Base-by-base conservation (phyloP, 2,797 vertebrate species). In the Phyllotis vaccarum region DNA sequence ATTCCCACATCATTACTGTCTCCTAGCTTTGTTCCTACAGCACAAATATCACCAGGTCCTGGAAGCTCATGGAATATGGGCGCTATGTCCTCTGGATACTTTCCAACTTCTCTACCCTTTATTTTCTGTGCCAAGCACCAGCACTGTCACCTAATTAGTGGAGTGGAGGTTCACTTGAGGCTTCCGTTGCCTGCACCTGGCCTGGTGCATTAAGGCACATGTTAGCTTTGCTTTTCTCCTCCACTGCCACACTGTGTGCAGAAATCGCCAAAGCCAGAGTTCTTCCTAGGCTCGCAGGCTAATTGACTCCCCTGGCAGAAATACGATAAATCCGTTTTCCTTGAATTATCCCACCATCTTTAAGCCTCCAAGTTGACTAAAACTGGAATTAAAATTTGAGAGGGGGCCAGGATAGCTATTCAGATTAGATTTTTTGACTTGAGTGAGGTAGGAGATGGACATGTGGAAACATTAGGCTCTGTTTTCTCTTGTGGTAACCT, bases 351-450 rank as follows among this genome's bases (percentile, higher is more conserved):
- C 72, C 90, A 95, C 64, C 85, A 34, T 27, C 49, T 91, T 91
- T 95, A 88, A 97, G 86, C 60, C 75, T 46, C 31, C 27, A 91
- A 66, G 62, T 66, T 89, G 66, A 97, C 58, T 92, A 87, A 97
- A 95, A 89, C 68, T 89, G 79, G 85, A 96, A 96, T 95, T 96
- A 95, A 94, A 90, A 79, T 96, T 96, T 94, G 72, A 94, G 76
- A 95, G 62, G 94, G 70, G n/a, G 68, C 52, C 34, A 40, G 21
- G 31, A 31, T 96, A 87, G 82, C 34, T 95, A 68, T 86, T 54
- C 72, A 95, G 52, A 95, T 94, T 86, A 80, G 75, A 72, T 89
- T 70, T 74, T 86, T 85, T 74, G 79, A 85, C 78, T 37, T 19
- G 43, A 78, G 75, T 40, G 37, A 81, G 17, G 6, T 43, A n/a